A percentile compares a stretch with the other conserved stretches of the same genome.
Conservation (phyloP, 2,113 vertebrate genomes). For the Capra hircus region DNA sequence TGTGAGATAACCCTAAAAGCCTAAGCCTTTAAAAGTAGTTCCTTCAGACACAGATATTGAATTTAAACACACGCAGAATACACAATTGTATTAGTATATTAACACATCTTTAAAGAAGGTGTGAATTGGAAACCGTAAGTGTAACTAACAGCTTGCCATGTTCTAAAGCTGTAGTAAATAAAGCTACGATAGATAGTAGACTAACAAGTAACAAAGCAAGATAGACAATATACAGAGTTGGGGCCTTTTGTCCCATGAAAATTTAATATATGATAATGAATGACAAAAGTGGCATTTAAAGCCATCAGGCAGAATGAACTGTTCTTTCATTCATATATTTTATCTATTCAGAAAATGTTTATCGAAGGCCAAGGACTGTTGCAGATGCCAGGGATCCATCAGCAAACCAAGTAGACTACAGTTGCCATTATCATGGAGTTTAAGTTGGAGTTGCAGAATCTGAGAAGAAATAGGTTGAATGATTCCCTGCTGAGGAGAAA, state of each 20-base stretch:
- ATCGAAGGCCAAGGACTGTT: neutral
- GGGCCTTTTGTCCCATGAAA: neutral
- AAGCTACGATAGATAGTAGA: neutral
- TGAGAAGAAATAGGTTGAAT: neutral
- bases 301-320: slow-evolving; percentile 17
- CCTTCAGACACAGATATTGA: neutral
- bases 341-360: slow-evolving; percentile 50
- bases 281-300: slow-evolving; percentile 49
- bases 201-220: neutral
- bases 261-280: slow-evolving; percentile 47
- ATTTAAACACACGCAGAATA: neutral
- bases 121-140: neutral
- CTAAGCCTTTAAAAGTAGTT: neutral
- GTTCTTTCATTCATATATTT: slow-evolving; percentile 18
- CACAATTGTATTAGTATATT: neutral
- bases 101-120: neutral
- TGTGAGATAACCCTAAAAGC: neutral
- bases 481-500: neutral
- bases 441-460: neutral
- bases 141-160: neutral
- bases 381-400: neutral
- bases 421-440: neutral
- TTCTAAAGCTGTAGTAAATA: neutral
- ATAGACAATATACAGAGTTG: neutral
- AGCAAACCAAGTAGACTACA: neutral